phyloP scores from a whole-genome alignment of 1,140 invertebrate genomes.

The Trachymyrmex cornetzi region DNA sequence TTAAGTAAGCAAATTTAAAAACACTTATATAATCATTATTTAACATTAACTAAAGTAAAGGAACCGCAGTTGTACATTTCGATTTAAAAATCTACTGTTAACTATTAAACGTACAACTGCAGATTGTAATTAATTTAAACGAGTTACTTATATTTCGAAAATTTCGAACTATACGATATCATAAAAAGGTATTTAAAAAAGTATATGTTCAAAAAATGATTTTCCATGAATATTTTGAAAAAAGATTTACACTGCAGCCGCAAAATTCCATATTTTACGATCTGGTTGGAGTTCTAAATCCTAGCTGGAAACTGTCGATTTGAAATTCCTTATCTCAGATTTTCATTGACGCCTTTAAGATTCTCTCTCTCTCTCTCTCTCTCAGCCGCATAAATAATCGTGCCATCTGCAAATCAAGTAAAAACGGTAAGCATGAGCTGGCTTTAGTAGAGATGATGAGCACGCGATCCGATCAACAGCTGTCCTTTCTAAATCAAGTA shows the following conservation, averaged over 20 bases:
- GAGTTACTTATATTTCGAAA: neutral
- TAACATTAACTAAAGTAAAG: neutral
- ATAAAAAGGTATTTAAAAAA: neutral
- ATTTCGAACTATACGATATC: neutral
- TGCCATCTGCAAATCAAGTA: constrained; percentile 77
- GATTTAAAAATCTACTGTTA: neutral
- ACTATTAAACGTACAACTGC: neutral
- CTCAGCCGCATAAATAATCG: constrained; percentile 56
- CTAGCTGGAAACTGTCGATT: neutral
- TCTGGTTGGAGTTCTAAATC: neutral
- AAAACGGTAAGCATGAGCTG: constrained; percentile 75
- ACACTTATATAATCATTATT: neutral
- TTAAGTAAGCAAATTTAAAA: neutral
- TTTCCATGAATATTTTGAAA: neutral
- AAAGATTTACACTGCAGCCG: neutral
- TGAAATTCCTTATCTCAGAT: neutral
- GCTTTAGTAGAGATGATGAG: constrained; percentile 73
- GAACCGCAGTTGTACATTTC: neutral
- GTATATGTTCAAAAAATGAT: neutral
- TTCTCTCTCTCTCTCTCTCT: constrained; percentile 48
- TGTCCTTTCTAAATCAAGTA: constrained; percentile 77
- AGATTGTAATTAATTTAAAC: neutral
- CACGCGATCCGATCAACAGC: constrained; percentile 79
- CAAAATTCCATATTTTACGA: neutral
- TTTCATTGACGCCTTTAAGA: neutral